Base-by-base conservation (phyloP, 1,140 invertebrate genomes). In the Drosophila subobscura region DNA sequence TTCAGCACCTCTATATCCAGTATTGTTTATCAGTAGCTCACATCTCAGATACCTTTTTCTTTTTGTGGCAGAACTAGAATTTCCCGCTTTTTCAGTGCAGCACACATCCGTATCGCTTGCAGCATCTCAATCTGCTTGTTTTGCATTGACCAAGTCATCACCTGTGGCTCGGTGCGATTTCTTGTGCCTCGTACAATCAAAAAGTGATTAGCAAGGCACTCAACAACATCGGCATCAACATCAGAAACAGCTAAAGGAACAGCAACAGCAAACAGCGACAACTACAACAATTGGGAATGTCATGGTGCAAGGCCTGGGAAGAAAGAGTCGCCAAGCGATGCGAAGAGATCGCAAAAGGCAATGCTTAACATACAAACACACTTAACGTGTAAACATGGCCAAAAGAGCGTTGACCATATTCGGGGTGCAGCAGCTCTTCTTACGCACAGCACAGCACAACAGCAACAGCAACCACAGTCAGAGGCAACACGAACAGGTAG, bases 351-450 rank as follows among this genome's bases (percentile, higher is more conserved):
- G 20, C 25, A 56, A 46, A 50, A 55, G 53, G 47, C 46, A 64
- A 67, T 70, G 81, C 66, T 70, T 85, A 85, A 85, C 81, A 85
- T 52, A 86, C 81, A 88, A 86, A 86, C 81, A 86, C 81, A 86
- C 83, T 88, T 86, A 86, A 58, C 78, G 81, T 86, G 81, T 86
- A 88, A 86, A 86, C 81, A 86, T 86, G 81, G 81, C 78, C 59
- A 88, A 88, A 88, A 86, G 81, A 86, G 83, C 81, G 83, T 86
- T 86, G 81, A 88, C 81, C 81, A 86, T 86, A 86, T 86, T 86
- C 33, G 68, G 81, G 81, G 29, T 54, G 54, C 68, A 70, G 63
- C 68, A 51, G 68, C 51, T 77, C 60, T 63, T 54, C 59, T 80
- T 66, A 84, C 83, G 72, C 78, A 70, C 80, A 54, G 58, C 72